phyloP scores from a whole-genome alignment of 2,888 invertebrate genomes.

The Yponomeuta malinellus region DNA sequence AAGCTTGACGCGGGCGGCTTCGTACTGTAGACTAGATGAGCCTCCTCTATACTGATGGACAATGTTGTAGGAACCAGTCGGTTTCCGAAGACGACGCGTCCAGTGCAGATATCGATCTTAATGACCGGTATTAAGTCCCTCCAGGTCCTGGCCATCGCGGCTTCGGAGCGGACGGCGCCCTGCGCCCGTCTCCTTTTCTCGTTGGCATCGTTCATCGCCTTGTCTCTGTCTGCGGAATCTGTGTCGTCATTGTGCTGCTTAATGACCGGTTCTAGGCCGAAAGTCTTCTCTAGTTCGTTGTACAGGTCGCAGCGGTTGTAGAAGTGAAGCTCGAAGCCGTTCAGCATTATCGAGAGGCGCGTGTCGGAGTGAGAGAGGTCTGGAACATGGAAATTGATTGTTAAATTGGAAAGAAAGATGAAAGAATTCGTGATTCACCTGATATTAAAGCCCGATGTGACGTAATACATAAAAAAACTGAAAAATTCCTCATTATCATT shows the following conservation, averaged over 20 bases:
- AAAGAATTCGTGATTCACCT: neutral
- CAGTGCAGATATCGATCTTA: slow-evolving; percentile 94
- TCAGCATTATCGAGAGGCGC: slow-evolving; percentile 90
- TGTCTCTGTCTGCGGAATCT: slow-evolving; percentile 71
- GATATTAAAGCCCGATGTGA: neutral
- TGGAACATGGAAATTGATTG: slow-evolving; percentile 47
- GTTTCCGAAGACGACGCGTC: slow-evolving; percentile 96
- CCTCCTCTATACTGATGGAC: slow-evolving; percentile 94
- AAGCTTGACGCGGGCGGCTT: slow-evolving; percentile 95
- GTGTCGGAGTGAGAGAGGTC: slow-evolving; percentile 97
- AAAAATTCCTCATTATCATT: too few species aligned
- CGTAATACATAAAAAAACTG: too few species aligned
- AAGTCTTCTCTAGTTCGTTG: slow-evolving; percentile 89
- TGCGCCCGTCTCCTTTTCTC: slow-evolving; percentile 71
- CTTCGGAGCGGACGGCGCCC: slow-evolving; percentile 80
- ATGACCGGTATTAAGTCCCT: slow-evolving; percentile 97
- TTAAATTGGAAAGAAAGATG: neutral
- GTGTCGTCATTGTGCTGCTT: slow-evolving; percentile 78
- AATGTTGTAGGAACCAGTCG: slow-evolving; percentile 94
- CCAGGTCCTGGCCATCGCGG: slow-evolving; percentile 93
- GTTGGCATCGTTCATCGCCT: slow-evolving; percentile 79
- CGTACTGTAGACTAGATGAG: slow-evolving; percentile 95
- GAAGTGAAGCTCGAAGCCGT: slow-evolving; percentile 95
- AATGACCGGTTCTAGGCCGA: slow-evolving; percentile 88
- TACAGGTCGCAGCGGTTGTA: slow-evolving; percentile 95